phyloP scores from a whole-genome alignment of 2,113 vertebrate species.

The Esox niger region DNA sequence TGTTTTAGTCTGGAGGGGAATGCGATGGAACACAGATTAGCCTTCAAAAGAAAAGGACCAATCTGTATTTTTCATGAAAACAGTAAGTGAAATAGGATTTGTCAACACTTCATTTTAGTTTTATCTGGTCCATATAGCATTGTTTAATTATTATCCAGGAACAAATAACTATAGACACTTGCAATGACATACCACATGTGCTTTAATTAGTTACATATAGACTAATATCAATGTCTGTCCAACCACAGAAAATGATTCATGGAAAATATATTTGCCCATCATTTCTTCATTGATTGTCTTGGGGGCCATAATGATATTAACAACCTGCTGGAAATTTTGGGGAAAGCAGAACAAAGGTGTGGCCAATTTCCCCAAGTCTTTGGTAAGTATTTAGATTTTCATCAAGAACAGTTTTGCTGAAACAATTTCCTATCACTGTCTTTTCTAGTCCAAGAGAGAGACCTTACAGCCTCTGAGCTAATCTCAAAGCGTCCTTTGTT shows the following conservation, averaged over 20 bases:
- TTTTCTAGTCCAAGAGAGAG: too few relatives aligned
- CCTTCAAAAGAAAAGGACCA: rapidly evolving
- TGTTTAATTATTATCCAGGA: neutral
- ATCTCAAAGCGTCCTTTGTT: neutral
- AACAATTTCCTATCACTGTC: too few relatives aligned
- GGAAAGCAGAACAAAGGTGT: neutral
- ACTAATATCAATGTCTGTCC: neutral
- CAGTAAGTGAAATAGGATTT: neutral
- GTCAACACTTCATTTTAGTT: too few relatives aligned
- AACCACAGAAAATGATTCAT: neutral
- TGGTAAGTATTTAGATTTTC: conserved; percentile 32
- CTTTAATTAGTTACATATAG: neutral
- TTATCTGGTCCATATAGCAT: neutral
- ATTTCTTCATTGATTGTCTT: rapidly evolving
- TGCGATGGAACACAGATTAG: rapidly evolving
- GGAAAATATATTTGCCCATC: neutral
- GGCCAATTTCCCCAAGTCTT: rapidly evolving
- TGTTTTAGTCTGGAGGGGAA: conserved; percentile 3
- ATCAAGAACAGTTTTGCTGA: too few relatives aligned
- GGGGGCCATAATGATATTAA: neutral
- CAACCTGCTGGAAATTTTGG: conserved; percentile 10
- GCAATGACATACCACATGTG: too few relatives aligned
- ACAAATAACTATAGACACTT: neutral
- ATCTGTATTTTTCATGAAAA: rapidly evolving
- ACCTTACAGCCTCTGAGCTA: neutral